Evolutionary conservation across 2,797 vertebrate species (phyloP).

Genomic region (Rhynchotus rufescens): DNA sequence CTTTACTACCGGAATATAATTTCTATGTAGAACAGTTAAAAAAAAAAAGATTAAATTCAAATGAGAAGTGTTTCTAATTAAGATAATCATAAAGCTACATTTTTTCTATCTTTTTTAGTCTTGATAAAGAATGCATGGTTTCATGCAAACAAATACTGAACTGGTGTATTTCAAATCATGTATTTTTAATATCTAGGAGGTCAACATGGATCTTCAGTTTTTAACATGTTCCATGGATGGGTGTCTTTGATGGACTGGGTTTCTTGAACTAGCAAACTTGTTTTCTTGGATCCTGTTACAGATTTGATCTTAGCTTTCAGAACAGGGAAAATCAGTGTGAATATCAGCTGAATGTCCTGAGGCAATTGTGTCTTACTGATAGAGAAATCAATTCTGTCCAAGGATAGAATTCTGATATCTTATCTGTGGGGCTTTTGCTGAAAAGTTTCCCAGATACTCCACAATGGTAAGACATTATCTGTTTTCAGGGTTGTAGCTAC

Average conservation of each 20-base stretch:
- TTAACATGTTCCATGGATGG: accelerated
- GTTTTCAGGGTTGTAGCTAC: background rate
- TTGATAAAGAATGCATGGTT: accelerated
- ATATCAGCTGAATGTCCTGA: background rate
- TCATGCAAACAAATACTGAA: background rate
- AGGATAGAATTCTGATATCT: background rate
- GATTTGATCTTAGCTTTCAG: background rate
- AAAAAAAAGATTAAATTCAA: background rate
- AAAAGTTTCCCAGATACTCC: background rate
- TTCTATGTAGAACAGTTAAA: background rate
- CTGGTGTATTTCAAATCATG: background rate
- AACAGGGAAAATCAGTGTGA: background rate
- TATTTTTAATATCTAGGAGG: background rate
- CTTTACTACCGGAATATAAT: background rate
- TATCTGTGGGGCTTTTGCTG: background rate
- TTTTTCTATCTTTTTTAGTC: background rate
- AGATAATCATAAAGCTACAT: background rate
- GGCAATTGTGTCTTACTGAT: background rate
- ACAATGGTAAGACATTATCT: background rate
- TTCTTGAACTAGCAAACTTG: background rate
- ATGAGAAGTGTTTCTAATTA: background rate
- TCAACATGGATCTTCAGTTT: background rate
- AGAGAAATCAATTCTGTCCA: background rate
- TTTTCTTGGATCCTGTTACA: background rate
- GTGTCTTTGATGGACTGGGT: background rate